phyloP scores from a whole-genome alignment of 2,888 invertebrate species.

The Teleogryllus oceanicus region DNA sequence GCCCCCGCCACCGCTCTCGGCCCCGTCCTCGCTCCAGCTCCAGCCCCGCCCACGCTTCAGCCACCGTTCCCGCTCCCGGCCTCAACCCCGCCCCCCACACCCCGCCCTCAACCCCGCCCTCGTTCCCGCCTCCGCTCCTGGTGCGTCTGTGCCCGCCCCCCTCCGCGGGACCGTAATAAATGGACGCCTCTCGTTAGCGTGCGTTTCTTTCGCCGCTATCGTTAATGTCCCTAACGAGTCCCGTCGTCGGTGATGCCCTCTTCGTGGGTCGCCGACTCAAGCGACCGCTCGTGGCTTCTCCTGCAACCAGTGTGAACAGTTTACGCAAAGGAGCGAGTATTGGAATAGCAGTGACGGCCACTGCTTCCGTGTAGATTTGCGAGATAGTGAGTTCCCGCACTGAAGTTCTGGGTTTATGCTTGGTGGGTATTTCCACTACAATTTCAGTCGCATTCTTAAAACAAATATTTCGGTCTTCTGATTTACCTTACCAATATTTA shows the following conservation, averaged over 20 bases:
- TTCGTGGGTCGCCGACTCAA: background rate
- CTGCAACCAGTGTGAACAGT: too few species aligned
- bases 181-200: conserved; percentile 6
- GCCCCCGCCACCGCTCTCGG: too few species aligned
- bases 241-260: background rate
- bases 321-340: too few species aligned
- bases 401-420: too few species aligned
- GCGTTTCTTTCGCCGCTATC: background rate
- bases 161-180: background rate
- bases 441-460: too few species aligned
- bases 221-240: conserved; percentile 1
- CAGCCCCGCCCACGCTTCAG: background rate
- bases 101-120: background rate
- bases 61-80: background rate
- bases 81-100: background rate
- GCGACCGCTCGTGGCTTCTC: too few species aligned
- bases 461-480: too few species aligned
- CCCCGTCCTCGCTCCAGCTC: background rate
- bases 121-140: background rate
- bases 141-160: background rate
- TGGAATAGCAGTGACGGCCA: too few species aligned
- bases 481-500: too few species aligned
- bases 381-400: too few species aligned
- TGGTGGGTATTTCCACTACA: too few species aligned
- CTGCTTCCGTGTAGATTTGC: too few species aligned